A percentile compares a stretch with the other conserved stretches of the same genome.
Conservation (phyloP, 2,113 vertebrate genomes). For the Trogon surrucura region DNA sequence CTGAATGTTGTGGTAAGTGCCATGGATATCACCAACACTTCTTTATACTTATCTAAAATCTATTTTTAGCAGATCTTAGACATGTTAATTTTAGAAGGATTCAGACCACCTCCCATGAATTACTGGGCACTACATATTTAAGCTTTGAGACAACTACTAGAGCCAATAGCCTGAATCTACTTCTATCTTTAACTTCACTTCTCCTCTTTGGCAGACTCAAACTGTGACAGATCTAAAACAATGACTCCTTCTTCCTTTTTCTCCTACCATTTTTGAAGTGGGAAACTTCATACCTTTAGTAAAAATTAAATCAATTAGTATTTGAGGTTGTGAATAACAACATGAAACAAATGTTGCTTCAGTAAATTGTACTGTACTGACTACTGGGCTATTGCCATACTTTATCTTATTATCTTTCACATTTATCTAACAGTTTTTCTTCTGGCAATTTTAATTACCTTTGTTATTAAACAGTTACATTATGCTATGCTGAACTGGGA, state of each 20-base stretch:
- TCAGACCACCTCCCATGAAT: not conserved
- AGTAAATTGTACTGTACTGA: not conserved
- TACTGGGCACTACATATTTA: not conserved
- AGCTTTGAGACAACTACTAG: not conserved
- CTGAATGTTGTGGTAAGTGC: not conserved
- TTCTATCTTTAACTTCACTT: not conserved
- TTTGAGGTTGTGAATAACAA: not conserved
- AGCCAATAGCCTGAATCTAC: not conserved
- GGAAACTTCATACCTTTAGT: not conserved
- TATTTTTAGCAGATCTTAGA: not conserved
- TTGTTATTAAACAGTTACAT: conserved; percentile 24
- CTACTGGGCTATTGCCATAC: not conserved
- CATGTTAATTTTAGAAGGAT: not conserved
- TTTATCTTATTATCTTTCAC: not conserved
- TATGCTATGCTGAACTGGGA: not conserved
- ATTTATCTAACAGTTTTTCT: conserved; percentile 17
- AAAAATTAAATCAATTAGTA: conserved; percentile 13
- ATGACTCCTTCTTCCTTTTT: not conserved
- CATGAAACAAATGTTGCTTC: not conserved
- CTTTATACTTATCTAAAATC: not conserved
- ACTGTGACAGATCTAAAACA: not conserved
- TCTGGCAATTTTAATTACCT: conserved; percentile 13
- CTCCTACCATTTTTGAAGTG: not conserved
- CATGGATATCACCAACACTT: not conserved
- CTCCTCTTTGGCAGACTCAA: not conserved